Base-by-base conservation (phyloP, 2,888 invertebrate species). In the Cyclophora punctaria region DNA sequence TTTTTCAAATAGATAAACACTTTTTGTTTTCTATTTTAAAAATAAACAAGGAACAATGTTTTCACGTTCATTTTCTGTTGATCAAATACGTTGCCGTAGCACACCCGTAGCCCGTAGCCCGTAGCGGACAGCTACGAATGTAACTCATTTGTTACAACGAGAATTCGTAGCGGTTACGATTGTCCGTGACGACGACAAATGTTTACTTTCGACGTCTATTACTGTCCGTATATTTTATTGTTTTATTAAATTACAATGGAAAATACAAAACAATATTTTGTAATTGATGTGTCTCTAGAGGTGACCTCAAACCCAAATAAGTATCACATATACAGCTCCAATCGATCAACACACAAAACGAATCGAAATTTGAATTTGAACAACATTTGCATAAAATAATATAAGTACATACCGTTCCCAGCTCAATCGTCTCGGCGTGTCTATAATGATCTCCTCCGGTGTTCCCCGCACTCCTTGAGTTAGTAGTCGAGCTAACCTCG, bases 341-440 rank as follows among this genome's bases (percentile, higher is more conserved):
- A 41, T 41, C 3, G 41, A 7, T 41, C 20, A 20, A 20, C 20
- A 20, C 20, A 20, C 20, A 20, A 20, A 20, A 20, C 20, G 2
- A 20, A 20, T 20, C 20, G 20, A 20, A 20, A 20, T 20, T 20
- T 20, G 20, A 20, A 20, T 20, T 20, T 20, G 20, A 20, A 20
- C 20, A 20, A 20, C 1, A 20, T 20, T 20, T 20, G 20, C 20
- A 20, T 20, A 20, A 20, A 20, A 20, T 20, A 20, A 20, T 20
- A 20, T 20, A 20, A 20, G 20, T 20, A 68, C 83, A 75, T 66
- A 91, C 92, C 91, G 86, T 69, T 92, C 92, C 92, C 92, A 92
- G 69, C 92, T 92, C 45, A 92, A 87, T 53, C 92, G 71, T 51
- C 92, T 74, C 0, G 90, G 87, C 2, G 90, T 80, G 35, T 89